Evolutionary conservation across 2,888 invertebrate species (phyloP).

Genomic region (Diachrysia chrysitis): DNA sequence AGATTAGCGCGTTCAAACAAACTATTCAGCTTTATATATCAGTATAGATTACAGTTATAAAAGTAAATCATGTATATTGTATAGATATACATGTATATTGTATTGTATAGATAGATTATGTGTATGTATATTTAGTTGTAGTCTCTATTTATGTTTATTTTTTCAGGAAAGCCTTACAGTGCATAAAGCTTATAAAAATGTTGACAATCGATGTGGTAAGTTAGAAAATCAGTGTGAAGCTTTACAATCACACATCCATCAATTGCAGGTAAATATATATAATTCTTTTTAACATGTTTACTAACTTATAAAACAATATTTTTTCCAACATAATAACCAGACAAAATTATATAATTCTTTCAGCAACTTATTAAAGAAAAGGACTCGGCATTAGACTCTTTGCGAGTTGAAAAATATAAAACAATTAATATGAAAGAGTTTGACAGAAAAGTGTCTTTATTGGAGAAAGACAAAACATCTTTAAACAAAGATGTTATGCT

Average conservation of each 20-base stretch:
- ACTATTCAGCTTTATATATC: too few species aligned
- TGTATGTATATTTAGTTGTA: background rate
- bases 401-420: slow-evolving; percentile 66
- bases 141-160: background rate
- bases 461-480: slow-evolving; percentile 5
- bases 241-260: slow-evolving; percentile 71
- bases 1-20: too few species aligned
- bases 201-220: slow-evolving; percentile 50
- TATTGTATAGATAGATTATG: background rate
- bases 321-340: too few species aligned
- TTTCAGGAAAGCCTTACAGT: slow-evolving; percentile 66
- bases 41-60: too few species aligned
- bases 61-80: too few species aligned
- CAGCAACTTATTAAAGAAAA: slow-evolving; percentile 34
- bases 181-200: slow-evolving; percentile 48
- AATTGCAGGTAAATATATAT: slow-evolving; percentile 70
- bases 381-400: background rate
- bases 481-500: background rate
- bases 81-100: too few species aligned
- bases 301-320: too few species aligned
- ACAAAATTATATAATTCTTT: slow-evolving; percentile 12
- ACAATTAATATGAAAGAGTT: slow-evolving; percentile 52
- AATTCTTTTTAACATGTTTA: background rate
- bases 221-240: slow-evolving; percentile 62
- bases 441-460: slow-evolving; percentile 55